These are phyloP conservation scores for Ellobius talpinus DNA, from an alignment of 2,113 vertebrate species.

Conservation along the genomic window DNA sequence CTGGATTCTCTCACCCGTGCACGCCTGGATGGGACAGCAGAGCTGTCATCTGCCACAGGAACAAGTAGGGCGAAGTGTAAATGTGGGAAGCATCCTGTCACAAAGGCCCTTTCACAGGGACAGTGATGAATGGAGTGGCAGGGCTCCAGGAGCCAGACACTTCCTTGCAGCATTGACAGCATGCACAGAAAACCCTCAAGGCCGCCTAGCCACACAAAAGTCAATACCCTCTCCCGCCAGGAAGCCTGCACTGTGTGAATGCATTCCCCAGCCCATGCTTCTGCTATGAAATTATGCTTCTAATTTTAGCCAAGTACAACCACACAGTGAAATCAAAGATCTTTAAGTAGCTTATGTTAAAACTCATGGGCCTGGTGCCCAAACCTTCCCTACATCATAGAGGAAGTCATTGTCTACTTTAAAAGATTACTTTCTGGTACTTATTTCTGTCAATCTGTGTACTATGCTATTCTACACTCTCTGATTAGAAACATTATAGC, in stretches of 20 bases:
- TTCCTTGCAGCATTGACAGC: not conserved
- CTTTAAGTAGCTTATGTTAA: slow-evolving; percentile 22
- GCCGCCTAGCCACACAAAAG: not conserved
- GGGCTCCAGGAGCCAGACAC: not conserved
- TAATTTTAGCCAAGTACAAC: slow-evolving; percentile 20
- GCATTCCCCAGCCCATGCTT: not conserved
- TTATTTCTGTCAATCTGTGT: not conserved
- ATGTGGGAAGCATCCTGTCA: not conserved
- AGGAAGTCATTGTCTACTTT: not conserved
- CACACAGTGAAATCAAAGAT: slow-evolving; percentile 21
- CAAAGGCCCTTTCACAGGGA: not conserved
- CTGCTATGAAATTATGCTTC: not conserved
- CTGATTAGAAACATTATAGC: not conserved
- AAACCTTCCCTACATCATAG: not conserved
- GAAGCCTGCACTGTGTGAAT: not conserved
- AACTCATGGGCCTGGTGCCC: not conserved
- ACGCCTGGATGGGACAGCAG: fast-evolving
- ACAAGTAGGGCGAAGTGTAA: not conserved
- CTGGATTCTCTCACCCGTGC: not conserved
- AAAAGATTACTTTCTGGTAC: not conserved
- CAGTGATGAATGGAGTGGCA: not conserved
- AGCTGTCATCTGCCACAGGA: not conserved
- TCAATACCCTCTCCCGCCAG: not conserved
- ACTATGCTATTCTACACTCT: not conserved
- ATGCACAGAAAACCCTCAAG: not conserved